These are phyloP conservation scores for Chloroceryle inda DNA, from an alignment of 2,797 vertebrate species.

Conservation along the genomic window DNA sequence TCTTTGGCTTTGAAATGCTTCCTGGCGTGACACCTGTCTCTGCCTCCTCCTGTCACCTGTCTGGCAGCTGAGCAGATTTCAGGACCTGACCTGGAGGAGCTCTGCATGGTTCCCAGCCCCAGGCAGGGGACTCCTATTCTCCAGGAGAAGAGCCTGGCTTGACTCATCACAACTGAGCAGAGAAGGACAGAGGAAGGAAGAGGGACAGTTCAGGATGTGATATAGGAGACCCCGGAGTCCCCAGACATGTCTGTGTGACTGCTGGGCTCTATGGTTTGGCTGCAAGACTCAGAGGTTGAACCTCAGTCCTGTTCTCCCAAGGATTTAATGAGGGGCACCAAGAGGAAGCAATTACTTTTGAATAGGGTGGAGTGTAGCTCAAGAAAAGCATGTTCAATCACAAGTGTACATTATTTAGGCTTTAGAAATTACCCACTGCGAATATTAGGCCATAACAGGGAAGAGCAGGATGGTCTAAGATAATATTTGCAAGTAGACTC, in stretches of 20 bases:
- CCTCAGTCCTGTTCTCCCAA: not conserved
- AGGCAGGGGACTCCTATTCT: not conserved
- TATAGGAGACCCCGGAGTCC: not conserved
- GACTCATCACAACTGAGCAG: too few relatives aligned
- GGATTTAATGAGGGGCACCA: not conserved
- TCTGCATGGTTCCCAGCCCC: not conserved
- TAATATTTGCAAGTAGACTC: not conserved
- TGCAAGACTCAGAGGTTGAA: not conserved
- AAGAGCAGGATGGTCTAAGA: not conserved
- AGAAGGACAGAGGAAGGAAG: not conserved
- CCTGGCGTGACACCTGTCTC: accelerated
- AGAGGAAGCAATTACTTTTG: not conserved
- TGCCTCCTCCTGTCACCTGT: not conserved
- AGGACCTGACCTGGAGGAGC: not conserved
- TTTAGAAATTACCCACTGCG: constrained; percentile 23
- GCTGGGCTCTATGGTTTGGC: not conserved
- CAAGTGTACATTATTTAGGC: not conserved
- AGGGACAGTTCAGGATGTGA: not conserved
- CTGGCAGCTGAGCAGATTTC: not conserved
- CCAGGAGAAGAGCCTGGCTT: not conserved
- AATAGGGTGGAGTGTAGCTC: not conserved
- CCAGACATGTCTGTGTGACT: accelerated
- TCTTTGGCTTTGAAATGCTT: constrained; percentile 51
- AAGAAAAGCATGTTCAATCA: not conserved
- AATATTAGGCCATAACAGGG: not conserved